Evolutionary conservation across 2,113 vertebrate genomes (phyloP).

Genomic region (Butorides virescens): DNA sequence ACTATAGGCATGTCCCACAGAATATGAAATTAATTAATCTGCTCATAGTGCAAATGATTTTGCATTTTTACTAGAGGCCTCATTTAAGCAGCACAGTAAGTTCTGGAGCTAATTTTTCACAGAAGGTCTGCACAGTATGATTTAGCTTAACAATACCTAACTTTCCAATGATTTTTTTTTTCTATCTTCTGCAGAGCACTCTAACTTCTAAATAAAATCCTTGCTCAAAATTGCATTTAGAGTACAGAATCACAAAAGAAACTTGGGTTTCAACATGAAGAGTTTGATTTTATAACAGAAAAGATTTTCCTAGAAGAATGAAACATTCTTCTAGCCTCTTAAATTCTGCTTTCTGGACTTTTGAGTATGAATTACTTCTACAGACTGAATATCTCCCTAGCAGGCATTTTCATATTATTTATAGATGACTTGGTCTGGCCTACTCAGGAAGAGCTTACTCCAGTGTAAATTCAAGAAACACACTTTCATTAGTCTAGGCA

Average conservation of each 20-base stretch:
- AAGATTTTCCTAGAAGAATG: neutral
- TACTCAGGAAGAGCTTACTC: neutral
- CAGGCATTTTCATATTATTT: slow-evolving; percentile 17
- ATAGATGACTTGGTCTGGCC: neutral
- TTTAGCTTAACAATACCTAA: neutral
- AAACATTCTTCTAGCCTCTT: neutral
- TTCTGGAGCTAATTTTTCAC: slow-evolving; percentile 1
- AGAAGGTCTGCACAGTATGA: neutral
- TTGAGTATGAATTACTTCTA: slow-evolving; percentile 50
- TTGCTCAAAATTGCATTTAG: neutral
- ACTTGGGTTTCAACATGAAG: neutral
- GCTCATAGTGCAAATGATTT: neutral
- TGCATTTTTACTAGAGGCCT: neutral
- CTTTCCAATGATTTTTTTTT: neutral
- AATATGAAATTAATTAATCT: neutral
- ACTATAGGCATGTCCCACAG: neutral
- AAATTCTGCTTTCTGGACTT: slow-evolving; percentile 39
- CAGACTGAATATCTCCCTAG: neutral
- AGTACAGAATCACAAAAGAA: neutral
- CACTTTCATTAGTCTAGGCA: neutral
- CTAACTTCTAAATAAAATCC: neutral
- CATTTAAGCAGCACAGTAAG: neutral
- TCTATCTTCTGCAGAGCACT: neutral
- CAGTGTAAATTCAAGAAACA: neutral
- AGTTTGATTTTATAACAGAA: slow-evolving; percentile 7